phyloP scores from a whole-genome alignment of 2,797 vertebrate genomes.

The Ctenopoma multispine region DNA sequence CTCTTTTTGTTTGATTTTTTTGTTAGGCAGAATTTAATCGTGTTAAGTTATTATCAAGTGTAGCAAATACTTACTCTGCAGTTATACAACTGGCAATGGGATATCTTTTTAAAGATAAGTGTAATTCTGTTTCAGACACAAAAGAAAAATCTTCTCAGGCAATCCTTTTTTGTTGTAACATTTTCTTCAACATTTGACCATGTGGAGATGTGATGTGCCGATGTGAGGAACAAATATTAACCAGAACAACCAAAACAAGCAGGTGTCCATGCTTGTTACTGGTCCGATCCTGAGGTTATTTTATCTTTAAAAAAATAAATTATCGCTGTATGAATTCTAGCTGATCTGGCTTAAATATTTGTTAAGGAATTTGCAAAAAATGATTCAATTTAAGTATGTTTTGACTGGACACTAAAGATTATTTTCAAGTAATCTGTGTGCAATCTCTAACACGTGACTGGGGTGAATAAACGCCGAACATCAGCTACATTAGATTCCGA shows the following conservation, averaged over 20 bases:
- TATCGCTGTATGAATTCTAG: not conserved
- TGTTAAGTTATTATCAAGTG: too few species aligned
- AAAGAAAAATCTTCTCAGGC: not conserved
- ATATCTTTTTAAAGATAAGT: not conserved
- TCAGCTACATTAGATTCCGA: slow-evolving; percentile 26
- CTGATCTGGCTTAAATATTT: not conserved
- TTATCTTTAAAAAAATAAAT: too few species aligned
- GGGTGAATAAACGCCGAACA: not conserved
- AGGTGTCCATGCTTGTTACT: too few species aligned
- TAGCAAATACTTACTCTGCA: too few species aligned
- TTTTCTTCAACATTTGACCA: not conserved
- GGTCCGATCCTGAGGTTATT: too few species aligned
- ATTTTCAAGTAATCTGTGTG: not conserved
- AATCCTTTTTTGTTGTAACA: not conserved
- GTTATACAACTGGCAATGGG: not conserved
- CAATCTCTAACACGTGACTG: not conserved
- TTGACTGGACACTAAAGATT: not conserved
- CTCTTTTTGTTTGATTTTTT: not conserved
- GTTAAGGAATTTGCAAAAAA: too few species aligned
- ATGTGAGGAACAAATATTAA: not conserved
- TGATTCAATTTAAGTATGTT: too few species aligned
- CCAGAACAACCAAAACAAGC: too few species aligned
- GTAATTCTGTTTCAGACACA: not conserved
- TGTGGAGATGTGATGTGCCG: not conserved
- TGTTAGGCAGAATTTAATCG: too few species aligned